These are phyloP conservation scores for Xanthorhoe spadicearia DNA, from an alignment of 2,888 invertebrate species.

Conservation along the genomic window DNA sequence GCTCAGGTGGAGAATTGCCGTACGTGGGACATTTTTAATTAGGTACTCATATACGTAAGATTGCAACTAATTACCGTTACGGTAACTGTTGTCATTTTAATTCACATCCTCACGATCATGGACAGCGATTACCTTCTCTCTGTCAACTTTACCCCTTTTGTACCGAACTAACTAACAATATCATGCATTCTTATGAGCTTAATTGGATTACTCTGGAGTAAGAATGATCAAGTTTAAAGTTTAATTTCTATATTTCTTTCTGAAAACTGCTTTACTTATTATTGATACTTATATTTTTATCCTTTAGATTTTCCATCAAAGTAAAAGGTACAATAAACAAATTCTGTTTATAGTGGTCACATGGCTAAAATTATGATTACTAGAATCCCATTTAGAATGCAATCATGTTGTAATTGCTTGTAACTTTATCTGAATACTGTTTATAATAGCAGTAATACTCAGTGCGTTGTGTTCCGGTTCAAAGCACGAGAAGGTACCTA, in stretches of 20 bases:
- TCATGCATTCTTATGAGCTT: too few species aligned
- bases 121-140: too few species aligned
- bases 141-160: too few species aligned
- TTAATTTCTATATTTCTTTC: too few species aligned
- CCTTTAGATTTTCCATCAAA: background rate
- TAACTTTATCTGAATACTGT: constrained; percentile 2
- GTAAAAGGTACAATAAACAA: background rate
- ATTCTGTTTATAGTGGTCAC: constrained; percentile 44
- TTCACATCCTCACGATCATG: too few species aligned
- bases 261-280: too few species aligned
- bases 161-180: too few species aligned
- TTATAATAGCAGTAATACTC: constrained; percentile 4
- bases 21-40: constrained; percentile 63
- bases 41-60: constrained; percentile 39
- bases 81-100: constrained; percentile 1
- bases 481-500: background rate
- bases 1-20: constrained; percentile 19
- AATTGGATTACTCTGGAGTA: too few species aligned
- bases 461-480: constrained; percentile 25
- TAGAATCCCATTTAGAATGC: constrained; percentile 12
- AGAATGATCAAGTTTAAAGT: too few species aligned
- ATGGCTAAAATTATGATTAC: constrained; percentile 8
- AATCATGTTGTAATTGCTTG: constrained; percentile 20
- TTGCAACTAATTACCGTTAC: constrained; percentile 57
- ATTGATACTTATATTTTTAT: too few species aligned